These are phyloP conservation scores for Troides oblongomaculatus DNA, from an alignment of 2,888 invertebrate genomes.

Conservation along the genomic window DNA sequence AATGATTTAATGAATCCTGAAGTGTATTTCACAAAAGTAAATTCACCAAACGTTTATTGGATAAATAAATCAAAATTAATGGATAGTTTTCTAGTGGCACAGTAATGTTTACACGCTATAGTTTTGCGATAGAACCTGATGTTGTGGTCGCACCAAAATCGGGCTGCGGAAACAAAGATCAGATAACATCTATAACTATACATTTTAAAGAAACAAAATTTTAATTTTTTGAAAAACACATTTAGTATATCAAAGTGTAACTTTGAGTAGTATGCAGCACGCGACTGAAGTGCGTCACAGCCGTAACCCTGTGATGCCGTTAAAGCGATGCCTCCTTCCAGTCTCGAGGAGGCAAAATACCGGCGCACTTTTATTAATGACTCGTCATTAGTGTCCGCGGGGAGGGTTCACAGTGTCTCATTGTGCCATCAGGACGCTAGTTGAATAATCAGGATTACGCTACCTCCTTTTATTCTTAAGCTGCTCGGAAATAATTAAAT, in stretches of 20 bases:
- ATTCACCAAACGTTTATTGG: too few species aligned
- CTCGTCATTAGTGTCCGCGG: slow-evolving; percentile 21
- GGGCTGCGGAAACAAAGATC: too few species aligned
- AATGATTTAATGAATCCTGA: too few species aligned
- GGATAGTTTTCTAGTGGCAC: too few species aligned
- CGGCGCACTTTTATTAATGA: slow-evolving; percentile 22
- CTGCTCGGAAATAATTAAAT: slow-evolving; percentile 16
- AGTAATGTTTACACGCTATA: too few species aligned
- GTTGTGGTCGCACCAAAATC: too few species aligned
- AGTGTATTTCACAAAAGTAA: too few species aligned
- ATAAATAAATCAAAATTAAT: too few species aligned
- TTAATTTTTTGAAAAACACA: neutral
- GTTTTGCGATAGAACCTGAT: too few species aligned
- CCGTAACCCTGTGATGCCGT: slow-evolving; percentile 10
- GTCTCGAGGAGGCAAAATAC: slow-evolving; percentile 8
- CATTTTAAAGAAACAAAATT: neutral
- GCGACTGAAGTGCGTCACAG: slow-evolving; percentile 1
- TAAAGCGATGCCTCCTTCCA: neutral
- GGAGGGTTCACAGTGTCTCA: slow-evolving; percentile 15
- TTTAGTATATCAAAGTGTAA: neutral
- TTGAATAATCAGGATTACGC: slow-evolving; percentile 18
- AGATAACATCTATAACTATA: neutral
- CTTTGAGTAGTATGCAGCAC: neutral
- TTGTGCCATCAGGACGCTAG: slow-evolving; percentile 17
- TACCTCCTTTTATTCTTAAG: slow-evolving; percentile 3